These are phyloP conservation scores for Onthophagus sagittarius DNA, from an alignment of 2,888 invertebrate genomes.

Conservation along the genomic window DNA sequence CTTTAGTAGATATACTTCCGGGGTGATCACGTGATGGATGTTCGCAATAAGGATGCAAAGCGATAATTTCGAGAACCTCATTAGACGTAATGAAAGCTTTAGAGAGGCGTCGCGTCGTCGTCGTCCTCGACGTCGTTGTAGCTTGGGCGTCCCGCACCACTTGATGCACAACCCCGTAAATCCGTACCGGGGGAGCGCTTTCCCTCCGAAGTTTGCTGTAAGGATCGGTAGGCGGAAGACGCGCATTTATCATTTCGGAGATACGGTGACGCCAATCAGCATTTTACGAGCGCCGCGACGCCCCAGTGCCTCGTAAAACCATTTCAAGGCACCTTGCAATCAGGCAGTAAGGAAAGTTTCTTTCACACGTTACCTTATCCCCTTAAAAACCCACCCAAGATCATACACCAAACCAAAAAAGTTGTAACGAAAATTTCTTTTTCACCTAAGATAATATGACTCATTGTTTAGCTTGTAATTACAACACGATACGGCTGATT, in stretches of 20 bases:
- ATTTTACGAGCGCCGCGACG: conserved; percentile 45
- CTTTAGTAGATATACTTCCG: background rate
- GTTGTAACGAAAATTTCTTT: too few species aligned
- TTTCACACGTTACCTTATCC: background rate
- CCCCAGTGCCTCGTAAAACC: conserved; percentile 45
- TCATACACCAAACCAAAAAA: background rate
- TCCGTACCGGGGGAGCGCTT: conserved; percentile 16
- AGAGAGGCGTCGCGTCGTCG: background rate
- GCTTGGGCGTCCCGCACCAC: conserved; percentile 17
- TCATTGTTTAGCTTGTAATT: background rate
- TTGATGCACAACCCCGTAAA: conserved; percentile 24
- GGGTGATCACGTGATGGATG: background rate
- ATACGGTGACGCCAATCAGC: conserved; percentile 45
- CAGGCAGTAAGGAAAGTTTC: background rate
- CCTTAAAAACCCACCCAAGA: background rate
- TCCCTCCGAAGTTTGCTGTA: conserved; percentile 13
- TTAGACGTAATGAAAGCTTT: conserved; percentile 21
- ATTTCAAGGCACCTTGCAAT: conserved; percentile 30
- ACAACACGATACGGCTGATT: background rate
- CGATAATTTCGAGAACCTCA: conserved; percentile 21
- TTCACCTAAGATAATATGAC: background rate
- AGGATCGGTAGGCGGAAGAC: conserved; percentile 18
- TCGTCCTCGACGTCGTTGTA: background rate
- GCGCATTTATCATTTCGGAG: conserved; percentile 39
- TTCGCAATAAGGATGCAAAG: conserved; percentile 13